These are phyloP conservation scores for Rhizomys pruinosus DNA, from an alignment of 2,113 vertebrate genomes.

Conservation along the genomic window DNA sequence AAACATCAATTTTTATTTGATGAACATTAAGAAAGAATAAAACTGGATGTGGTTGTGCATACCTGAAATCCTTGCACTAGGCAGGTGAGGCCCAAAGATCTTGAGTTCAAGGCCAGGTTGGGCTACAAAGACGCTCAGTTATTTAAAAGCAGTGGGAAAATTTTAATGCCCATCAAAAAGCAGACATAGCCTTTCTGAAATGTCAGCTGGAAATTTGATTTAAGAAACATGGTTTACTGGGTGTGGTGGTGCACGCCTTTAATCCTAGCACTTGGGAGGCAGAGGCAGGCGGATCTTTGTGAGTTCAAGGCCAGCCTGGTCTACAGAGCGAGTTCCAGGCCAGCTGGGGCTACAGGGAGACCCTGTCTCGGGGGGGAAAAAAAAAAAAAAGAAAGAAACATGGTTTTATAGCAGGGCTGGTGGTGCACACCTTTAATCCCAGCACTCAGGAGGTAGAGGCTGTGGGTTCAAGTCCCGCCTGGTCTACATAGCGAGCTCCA, in stretches of 20 bases:
- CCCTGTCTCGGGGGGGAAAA: too few relatives aligned
- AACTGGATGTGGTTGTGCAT: neutral
- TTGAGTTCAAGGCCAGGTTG: neutral
- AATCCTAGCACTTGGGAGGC: too few relatives aligned
- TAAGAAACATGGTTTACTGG: too few relatives aligned
- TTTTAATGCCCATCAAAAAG: neutral
- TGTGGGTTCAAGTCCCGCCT: neutral
- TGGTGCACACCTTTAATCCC: neutral
- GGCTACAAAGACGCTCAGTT: neutral
- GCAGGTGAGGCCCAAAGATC: neutral
- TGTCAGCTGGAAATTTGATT: too few relatives aligned
- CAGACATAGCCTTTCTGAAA: neutral
- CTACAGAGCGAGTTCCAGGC: too few relatives aligned
- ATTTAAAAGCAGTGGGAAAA: neutral
- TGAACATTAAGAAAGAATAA: conserved; percentile 7
- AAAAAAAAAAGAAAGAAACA: too few relatives aligned
- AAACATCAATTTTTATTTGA: neutral
- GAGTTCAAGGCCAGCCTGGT: too few relatives aligned
- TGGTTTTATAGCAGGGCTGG: too few relatives aligned
- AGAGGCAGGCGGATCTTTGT: too few relatives aligned
- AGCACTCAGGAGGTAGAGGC: neutral
- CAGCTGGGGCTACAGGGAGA: too few relatives aligned
- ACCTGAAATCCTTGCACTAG: neutral
- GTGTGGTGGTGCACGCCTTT: too few relatives aligned
- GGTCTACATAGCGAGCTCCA: neutral